Evolutionary conservation across 2,888 invertebrate species (phyloP), one percentile per base, ranked within the genome.

Genomic region (Amphipoea oculea): DNA sequence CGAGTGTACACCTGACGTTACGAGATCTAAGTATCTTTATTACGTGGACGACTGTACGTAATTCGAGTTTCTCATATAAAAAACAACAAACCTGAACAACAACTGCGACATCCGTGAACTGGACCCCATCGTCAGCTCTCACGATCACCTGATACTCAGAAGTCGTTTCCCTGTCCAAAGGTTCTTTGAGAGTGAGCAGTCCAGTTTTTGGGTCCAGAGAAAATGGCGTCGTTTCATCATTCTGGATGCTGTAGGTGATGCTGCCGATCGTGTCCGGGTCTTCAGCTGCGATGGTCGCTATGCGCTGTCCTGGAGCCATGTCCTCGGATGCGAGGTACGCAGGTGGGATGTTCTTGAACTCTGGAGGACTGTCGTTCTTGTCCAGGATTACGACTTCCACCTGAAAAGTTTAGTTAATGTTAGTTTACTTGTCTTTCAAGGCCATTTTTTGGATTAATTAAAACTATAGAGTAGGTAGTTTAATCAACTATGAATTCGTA

Each of bases 281-380:
- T 81, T 98, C 97, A 23, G 99, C 99, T 73, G 97, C 97, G 76
- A 99, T 97, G 17, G 98, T 98, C 17, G 98, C 98, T 82, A 99
- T 98, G 62, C 97, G 95, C 91, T 98, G 98, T 12, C 99, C 99
- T 3, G 98, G 98, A 62, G 98, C 98, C 81, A 99, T 97, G 93
- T 99, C 99, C 94, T 99, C 99, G 3, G 99, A 99, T 1, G 99
- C 98, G 78, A 97, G 97, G 94, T 98, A 98, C 73, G 97, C 97
- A 89, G 98, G 96, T 29, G 98, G 98, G 60, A 98, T 97, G 85
- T 98, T 98, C 89, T 98, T 98, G 97, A 99, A 99, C 76, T 98
- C 98, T 6, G 99, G 99, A n/a, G 99, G 99, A 91, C 99, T 99
- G 97, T 99, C 99, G 95, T 99, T 99, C 95, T 98, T 98, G 96